Percentiles rank a stretch among this genome's conserved stretches.
Conservation (phyloP, 2,113 vertebrate genomes). For the Neolamprologus caudopunctatus region DNA sequence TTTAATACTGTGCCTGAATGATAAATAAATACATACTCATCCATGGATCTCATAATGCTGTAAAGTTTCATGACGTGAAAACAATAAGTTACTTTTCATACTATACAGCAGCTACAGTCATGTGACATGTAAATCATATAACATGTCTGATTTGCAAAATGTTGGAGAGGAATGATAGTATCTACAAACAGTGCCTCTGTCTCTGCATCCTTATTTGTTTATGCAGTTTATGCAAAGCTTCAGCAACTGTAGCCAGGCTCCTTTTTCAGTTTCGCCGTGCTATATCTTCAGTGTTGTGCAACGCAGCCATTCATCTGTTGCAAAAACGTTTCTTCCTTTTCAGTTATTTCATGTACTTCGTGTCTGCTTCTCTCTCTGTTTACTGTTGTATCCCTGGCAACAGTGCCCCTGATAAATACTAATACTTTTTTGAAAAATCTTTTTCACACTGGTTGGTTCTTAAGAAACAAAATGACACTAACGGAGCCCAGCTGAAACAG, state of each 20-base stretch:
- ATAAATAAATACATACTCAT: neutral
- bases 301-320: neutral
- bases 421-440: neutral
- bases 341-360: neutral
- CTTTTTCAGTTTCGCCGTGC: neutral
- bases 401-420: neutral
- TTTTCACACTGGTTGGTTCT: neutral
- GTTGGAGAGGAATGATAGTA: neutral
- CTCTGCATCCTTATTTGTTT: neutral
- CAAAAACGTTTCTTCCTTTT: neutral
- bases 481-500: neutral
- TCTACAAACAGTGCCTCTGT: neutral
- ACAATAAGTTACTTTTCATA: neutral
- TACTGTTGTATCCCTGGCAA: neutral
- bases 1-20: neutral
- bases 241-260: neutral
- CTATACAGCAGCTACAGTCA: neutral
- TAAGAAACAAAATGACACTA: neutral
- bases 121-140: neutral
- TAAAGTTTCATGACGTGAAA: neutral
- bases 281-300: neutral
- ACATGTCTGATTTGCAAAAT: neutral
- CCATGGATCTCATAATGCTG: neutral
- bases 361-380: neutral
- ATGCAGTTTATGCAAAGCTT: neutral